Evolutionary conservation across 1,140 invertebrate species (phyloP), one percentile per base, ranked within the genome.

Genomic region (Drosophila tani): DNA sequence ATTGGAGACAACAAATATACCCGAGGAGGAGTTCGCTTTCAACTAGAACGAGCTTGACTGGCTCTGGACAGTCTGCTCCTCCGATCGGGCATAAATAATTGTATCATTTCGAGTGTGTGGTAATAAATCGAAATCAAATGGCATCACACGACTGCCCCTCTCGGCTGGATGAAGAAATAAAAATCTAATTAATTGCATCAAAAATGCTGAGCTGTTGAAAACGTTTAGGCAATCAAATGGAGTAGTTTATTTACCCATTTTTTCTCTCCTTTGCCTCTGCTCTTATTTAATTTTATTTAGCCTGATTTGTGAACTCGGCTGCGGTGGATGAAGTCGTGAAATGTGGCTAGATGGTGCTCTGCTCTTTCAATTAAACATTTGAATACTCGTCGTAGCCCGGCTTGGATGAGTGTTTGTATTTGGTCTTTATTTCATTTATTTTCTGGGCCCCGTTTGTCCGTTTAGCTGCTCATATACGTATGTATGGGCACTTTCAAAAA

Each of bases 11-110:
- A 62, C 47, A 75, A 17, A n/a, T 58, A 24, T 17, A 41, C 76
- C 67, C 84, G 21, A 47, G 43, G 62, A 58, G 49, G 47, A 55
- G 77, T 27, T 68, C 85, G 86, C 85, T 90, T 90, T 90, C 85
- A 90, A 70, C 85, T 90, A 90, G 85, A 90, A 90, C 85, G 79
- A 90, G 85, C 86, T 91, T 91, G 70, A 86, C 83, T 82, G 79
- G 83, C 63, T 67, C 56, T 73, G 41, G 40, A 35, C 32, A 6
- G 53, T 8, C 53, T 24, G 45, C 41, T 56, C 51, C 75, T 47
- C 49, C 64, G 46, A 55, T 27, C 43, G 50, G 56, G 12, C 32
- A 70, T 75, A 75, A 81, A 82, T 90, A 90, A 90, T 90, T 90
- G 85, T 90, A 91, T 90, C 85, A 90, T 80, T 77, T 63, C 50